Evolutionary conservation across 1,140 invertebrate species (phyloP), one percentile per base, ranked within the genome.

Genomic region (Philopotamus ludificatus): DNA sequence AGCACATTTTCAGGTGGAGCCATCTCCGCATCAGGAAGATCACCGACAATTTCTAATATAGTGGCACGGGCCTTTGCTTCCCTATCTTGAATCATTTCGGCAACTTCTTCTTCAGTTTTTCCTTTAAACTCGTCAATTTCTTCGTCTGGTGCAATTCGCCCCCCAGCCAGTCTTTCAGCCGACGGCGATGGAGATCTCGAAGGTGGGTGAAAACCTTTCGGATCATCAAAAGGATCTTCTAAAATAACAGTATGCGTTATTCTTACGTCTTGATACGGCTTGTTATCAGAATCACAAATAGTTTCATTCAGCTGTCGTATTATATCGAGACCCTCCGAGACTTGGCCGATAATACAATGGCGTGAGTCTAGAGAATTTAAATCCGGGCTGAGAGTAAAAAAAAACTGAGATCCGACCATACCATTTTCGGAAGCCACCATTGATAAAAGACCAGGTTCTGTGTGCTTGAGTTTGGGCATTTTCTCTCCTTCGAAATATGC

Each of bases 1-100:
- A 99, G 79, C 9, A 99, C 95, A 84, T 99, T 99, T 81, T 99
- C 98, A 7, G 97, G 96, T 0, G 98, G 98, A 18, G 93, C 94
- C 74, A 98, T 92, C 44, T 99, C 97, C 41, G 92, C 95, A 82
- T 97, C 91, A 0, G 96, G 97, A 55, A 99, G 81, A 80, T 99
- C 98, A 0, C 97, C 97, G 28, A 99, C 93, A 82, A 99, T 99
- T 85, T 99, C 97, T 41, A 99, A 81, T 70, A 99, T 95, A 16
- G 97, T 97, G 7, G 98, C 97, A 72, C 95, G 84, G 15, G 97
- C 94, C 81, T 94, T 93, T 0, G 95, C 96, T 80, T 99, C 97
- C 71, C 92, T 90, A 54, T 95, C 89, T 72, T 93, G 89, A 65
- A 93, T 83, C 73, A 95, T 85, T 81, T 98, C 94, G 61, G 87